phyloP scores from a whole-genome alignment of 2,888 invertebrate species.

The Phaonia tiefii region DNA sequence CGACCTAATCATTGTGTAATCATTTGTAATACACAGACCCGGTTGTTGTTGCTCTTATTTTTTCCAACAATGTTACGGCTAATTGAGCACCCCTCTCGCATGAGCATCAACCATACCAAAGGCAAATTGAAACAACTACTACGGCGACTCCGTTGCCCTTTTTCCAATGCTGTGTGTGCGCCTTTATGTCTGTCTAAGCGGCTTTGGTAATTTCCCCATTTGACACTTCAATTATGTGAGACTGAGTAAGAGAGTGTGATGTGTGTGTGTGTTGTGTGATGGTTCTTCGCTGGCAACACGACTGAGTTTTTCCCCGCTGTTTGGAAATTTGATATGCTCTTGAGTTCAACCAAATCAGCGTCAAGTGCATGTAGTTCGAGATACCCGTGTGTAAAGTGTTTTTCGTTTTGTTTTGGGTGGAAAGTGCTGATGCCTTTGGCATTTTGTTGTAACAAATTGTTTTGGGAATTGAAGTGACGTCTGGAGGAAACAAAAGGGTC shows the following conservation, averaged over 20 bases:
- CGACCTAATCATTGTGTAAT: slow-evolving; percentile 79
- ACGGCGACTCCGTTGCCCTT: neutral
- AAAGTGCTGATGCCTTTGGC: slow-evolving; percentile 45
- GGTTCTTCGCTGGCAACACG: slow-evolving; percentile 11
- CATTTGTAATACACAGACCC: slow-evolving; percentile 75
- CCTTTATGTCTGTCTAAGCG: slow-evolving; percentile 63
- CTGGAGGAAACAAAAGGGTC: slow-evolving; percentile 42
- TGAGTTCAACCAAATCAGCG: slow-evolving; percentile 62
- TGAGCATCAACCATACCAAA: slow-evolving; percentile 57
- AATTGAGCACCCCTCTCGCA: slow-evolving; percentile 80
- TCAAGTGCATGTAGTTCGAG: slow-evolving; percentile 74
- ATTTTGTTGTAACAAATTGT: slow-evolving; percentile 71
- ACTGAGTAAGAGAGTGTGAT: slow-evolving; percentile 35
- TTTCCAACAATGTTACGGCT: slow-evolving; percentile 76
- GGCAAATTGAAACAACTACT: slow-evolving; percentile 29
- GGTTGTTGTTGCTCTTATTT: slow-evolving; percentile 34
- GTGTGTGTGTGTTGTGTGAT: neutral
- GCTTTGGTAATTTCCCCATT: slow-evolving; percentile 67
- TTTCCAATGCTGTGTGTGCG: slow-evolving; percentile 17
- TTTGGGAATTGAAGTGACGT: slow-evolving; percentile 74
- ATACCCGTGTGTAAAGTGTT: slow-evolving; percentile 29
- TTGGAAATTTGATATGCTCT: slow-evolving; percentile 74
- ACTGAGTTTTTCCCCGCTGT: slow-evolving; percentile 41
- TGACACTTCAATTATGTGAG: slow-evolving; percentile 64
- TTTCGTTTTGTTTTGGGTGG: too few species aligned